A percentile compares a stretch with the other conserved stretches of the same genome.
Evolutionary conservation across 2,888 invertebrate genomes (phyloP).

Genomic region (Pachliopta kotzebuea): DNA sequence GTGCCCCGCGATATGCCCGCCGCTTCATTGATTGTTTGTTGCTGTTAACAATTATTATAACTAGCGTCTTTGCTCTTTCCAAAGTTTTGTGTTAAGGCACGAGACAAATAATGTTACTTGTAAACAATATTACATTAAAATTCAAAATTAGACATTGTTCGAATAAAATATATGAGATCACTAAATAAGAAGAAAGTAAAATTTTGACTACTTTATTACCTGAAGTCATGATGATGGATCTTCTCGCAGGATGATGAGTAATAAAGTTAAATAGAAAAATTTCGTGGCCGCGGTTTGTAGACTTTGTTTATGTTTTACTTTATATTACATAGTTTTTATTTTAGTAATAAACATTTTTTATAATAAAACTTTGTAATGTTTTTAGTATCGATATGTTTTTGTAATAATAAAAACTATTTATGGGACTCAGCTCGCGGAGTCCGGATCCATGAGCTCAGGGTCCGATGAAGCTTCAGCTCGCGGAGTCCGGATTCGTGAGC

Average conservation of each 20-base stretch:
- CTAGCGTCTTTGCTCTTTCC: conserved; percentile 33
- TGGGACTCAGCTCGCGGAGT: too few species aligned
- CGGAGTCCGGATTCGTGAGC: too few species aligned
- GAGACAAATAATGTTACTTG: background rate
- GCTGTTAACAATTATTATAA: conserved; percentile 35
- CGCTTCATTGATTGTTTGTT: conserved; percentile 40
- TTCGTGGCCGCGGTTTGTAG: background rate
- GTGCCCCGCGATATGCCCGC: conserved; percentile 52
- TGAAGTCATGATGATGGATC: background rate
- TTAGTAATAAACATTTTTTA: too few species aligned
- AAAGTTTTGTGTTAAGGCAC: background rate
- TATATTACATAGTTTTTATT: background rate
- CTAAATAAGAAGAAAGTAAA: background rate
- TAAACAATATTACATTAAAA: too few species aligned
- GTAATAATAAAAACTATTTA: too few species aligned
- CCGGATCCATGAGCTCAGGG: too few species aligned
- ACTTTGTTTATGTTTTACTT: background rate
- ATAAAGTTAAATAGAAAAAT: background rate
- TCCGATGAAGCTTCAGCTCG: too few species aligned
- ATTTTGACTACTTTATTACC: background rate
- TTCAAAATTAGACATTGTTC: too few species aligned
- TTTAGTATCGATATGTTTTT: too few species aligned
- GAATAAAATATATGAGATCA: background rate
- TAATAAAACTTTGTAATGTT: too few species aligned
- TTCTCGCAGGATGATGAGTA: background rate